These are phyloP conservation scores for Mus spretus DNA, from an alignment of 2,797 vertebrate genomes.

Conservation along the genomic window DNA sequence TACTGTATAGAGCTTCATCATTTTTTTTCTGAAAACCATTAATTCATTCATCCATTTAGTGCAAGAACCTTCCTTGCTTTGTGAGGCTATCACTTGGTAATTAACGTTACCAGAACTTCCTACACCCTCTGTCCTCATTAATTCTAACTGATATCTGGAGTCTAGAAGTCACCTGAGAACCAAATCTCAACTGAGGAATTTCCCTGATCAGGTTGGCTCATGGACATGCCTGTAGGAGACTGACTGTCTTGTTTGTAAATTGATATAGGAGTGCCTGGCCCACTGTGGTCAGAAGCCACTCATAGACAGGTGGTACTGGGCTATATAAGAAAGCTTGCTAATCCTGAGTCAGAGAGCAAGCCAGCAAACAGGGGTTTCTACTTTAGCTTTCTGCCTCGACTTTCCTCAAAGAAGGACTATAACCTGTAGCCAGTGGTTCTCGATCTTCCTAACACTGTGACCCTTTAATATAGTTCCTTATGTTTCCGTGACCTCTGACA, in stretches of 20 bases:
- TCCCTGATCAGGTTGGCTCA: not conserved
- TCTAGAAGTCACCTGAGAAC: not conserved
- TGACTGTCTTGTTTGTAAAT: not conserved
- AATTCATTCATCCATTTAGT: not conserved
- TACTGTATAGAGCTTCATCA: not conserved
- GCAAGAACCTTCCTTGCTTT: not conserved
- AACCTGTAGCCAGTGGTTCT: not conserved
- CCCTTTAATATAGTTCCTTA: not conserved
- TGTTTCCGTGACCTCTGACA: no score
- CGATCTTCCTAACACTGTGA: not conserved
- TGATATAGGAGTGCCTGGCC: not conserved
- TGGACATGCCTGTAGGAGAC: no score
- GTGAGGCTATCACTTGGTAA: not conserved
- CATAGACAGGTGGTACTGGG: not conserved
- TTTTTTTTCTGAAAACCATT: not conserved
- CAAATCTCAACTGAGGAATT: not conserved
- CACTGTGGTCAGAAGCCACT: no score
- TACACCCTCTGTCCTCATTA: not conserved
- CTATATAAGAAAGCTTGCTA: not conserved
- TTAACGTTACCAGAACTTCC: not conserved
- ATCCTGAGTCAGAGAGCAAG: not conserved
- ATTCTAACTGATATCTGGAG: not conserved
- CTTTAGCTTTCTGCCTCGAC: not conserved
- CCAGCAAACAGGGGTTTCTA: not conserved
- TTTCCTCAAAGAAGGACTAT: not conserved